These are phyloP conservation scores for Drosophila dives DNA, from an alignment of 2,888 invertebrate species.

Conservation along the genomic window DNA sequence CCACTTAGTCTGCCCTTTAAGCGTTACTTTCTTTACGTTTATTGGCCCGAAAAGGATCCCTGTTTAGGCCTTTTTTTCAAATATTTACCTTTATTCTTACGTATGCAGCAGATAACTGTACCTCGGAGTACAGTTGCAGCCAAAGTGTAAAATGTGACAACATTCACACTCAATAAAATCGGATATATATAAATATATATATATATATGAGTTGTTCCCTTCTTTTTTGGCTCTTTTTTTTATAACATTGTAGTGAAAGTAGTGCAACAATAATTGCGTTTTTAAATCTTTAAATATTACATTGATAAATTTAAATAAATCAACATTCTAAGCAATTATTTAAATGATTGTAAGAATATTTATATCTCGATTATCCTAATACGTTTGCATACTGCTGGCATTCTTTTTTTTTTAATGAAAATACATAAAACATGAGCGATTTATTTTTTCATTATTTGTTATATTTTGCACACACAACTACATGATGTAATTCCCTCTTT, in stretches of 20 bases:
- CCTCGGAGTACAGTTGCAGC: slow-evolving; percentile 19
- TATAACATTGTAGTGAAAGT: too few species aligned
- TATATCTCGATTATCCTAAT: background rate
- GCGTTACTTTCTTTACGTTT: slow-evolving; percentile 59
- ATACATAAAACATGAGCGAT: background rate
- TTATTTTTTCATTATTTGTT: background rate
- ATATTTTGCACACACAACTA: background rate
- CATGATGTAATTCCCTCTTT: background rate
- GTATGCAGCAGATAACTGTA: slow-evolving; percentile 12
- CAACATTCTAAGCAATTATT: background rate
- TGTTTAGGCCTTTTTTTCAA: background rate
- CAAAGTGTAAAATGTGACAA: slow-evolving; percentile 20
- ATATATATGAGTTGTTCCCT: background rate
- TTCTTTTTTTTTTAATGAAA: background rate
- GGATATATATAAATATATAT: too few species aligned
- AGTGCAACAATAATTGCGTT: too few species aligned
- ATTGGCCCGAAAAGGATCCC: slow-evolving; percentile 37
- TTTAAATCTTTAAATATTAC: too few species aligned
- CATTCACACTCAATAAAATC: slow-evolving; percentile 4
- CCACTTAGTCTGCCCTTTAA: slow-evolving; percentile 54
- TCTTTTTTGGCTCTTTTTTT: too few species aligned
- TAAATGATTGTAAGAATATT: background rate
- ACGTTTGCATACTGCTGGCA: background rate
- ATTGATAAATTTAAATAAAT: background rate
- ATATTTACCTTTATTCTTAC: slow-evolving; percentile 16